Evolutionary conservation across 2,888 invertebrate species (phyloP).

Genomic region (Rhimphoctona megacephalus): DNA sequence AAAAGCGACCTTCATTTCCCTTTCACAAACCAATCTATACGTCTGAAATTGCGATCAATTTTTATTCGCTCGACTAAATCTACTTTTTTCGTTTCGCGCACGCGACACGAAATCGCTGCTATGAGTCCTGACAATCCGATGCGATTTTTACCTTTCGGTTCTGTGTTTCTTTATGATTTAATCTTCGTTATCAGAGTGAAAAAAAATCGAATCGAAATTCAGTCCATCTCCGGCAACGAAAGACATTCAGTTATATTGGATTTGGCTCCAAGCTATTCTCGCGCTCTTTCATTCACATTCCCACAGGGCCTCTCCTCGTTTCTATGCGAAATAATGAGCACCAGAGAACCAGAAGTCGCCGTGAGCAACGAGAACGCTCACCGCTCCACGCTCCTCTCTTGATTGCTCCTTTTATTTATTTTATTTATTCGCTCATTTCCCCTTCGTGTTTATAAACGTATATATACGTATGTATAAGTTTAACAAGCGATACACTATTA

Average conservation of each 20-base stretch:
- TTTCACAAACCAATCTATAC: not conserved
- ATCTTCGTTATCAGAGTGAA: not conserved
- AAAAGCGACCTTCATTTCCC: not conserved
- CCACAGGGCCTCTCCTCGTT: conserved; percentile 42
- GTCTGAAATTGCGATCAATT: not conserved
- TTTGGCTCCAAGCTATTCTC: conserved; percentile 58
- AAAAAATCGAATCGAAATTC: conserved; percentile 15
- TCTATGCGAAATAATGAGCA: conserved; percentile 59
- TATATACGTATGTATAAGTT: not conserved
- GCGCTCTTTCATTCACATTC: conserved; percentile 61
- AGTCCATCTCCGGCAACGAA: conserved; percentile 23
- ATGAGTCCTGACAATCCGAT: not conserved
- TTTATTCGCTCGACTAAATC: not conserved
- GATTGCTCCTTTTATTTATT: conserved; percentile 61
- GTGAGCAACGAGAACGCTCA: conserved; percentile 33
- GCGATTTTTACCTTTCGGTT: conserved; percentile 12
- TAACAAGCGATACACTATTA: conserved; percentile 21
- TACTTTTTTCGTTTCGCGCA: too few relatives aligned
- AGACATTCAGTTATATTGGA: conserved; percentile 14
- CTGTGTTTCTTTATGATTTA: conserved; percentile 5
- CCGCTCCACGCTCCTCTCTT: conserved; percentile 37
- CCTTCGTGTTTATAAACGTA: conserved; percentile 8
- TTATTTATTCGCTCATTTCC: conserved; percentile 50
- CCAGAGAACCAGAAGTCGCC: conserved; percentile 48
- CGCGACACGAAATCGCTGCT: not conserved